Evolutionary conservation across 1,140 invertebrate genomes (phyloP), one percentile per base, ranked within the genome.

Genomic region (Aphaenogaster ashmeadi): DNA sequence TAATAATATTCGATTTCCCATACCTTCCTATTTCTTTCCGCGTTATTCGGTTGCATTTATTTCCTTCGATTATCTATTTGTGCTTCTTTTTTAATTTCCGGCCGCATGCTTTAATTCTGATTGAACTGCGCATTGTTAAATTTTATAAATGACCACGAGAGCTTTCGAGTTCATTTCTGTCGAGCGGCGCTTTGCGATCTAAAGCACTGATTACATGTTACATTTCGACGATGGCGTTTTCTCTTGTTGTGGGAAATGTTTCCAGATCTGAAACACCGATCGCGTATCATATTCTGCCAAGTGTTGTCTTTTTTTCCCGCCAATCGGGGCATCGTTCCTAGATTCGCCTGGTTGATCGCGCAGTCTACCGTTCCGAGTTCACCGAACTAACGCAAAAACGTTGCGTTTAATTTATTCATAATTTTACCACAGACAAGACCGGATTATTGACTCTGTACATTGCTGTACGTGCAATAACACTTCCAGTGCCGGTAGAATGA

Each of bases 351-450:
- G 2, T 83, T 83, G 67, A 83, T 83, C 47, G 36, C 11, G 78
- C 47, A 52, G 7, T 38, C 1, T 54, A 15, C 50, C 66, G 8
- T 58, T 36, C 9, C 21, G 44, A 64, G 36, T 44, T 72, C 18
- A 21, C 54, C 52, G 79, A 83, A 8, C 69, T 36, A 38, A 54
- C 8, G 67, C 38, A 36, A 60, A 74, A 60, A 83, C 52, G 5
- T 47, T 33, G 52, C 15, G 67, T 83, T 83, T 83, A 72, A 83
- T 83, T 83, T 83, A 72, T 83, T 83, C 67, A 83, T 74, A 58
- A 83, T 83, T 74, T 72, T 54, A 3, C 66, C 2, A 15, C 47
- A 18, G 50, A 56, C 36, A 72, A 83, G 38, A 83, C 36, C n/a
- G n/a, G 77, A 52, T 33, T 81, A 47, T 62, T 54, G 79, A 71